Conservation (phyloP, 2,113 vertebrate genomes). For the Lamprotornis superbus region DNA sequence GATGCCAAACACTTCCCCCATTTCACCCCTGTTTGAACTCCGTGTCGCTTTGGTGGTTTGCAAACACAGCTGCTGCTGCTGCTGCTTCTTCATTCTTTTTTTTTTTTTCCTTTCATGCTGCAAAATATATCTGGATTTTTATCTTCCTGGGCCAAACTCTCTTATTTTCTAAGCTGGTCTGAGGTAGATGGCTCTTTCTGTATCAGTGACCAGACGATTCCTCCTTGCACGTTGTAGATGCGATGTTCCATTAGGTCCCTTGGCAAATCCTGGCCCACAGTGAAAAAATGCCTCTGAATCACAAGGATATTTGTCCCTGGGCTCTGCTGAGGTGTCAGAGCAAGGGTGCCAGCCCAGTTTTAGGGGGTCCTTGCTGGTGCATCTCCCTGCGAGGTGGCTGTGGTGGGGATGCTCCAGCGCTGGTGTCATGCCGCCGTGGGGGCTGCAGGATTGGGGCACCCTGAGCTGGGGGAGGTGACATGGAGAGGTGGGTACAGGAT, state of each 20-base stretch:
- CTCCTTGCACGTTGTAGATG: not conserved
- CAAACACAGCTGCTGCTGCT: conserved; percentile 40
- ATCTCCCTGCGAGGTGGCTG: accelerated
- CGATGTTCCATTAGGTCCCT: not conserved
- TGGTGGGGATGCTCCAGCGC: not conserved
- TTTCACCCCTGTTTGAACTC: conserved; percentile 50
- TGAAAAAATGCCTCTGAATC: not conserved
- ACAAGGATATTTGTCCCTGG: not conserved
- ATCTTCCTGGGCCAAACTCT: conserved; percentile 57
- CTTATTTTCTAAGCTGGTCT: conserved; percentile 49
- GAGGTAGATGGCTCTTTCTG: not conserved
- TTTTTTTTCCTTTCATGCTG: not conserved
- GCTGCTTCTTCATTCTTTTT: not conserved
- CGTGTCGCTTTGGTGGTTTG: conserved; percentile 55
- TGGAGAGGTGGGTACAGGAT: not conserved
- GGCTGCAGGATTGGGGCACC: not conserved
- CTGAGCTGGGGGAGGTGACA: not conserved
- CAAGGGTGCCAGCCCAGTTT: not conserved
- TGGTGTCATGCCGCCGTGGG: accelerated
- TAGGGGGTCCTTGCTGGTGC: not conserved
- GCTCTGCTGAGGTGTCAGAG: not conserved
- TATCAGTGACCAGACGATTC: not conserved
- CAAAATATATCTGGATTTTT: conserved; percentile 62
- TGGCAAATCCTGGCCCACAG: not conserved
- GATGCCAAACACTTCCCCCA: conserved; percentile 42